These are phyloP conservation scores for Chaenocephalus aceratus DNA, from an alignment of 2,113 vertebrate species.

Conservation along the genomic window DNA sequence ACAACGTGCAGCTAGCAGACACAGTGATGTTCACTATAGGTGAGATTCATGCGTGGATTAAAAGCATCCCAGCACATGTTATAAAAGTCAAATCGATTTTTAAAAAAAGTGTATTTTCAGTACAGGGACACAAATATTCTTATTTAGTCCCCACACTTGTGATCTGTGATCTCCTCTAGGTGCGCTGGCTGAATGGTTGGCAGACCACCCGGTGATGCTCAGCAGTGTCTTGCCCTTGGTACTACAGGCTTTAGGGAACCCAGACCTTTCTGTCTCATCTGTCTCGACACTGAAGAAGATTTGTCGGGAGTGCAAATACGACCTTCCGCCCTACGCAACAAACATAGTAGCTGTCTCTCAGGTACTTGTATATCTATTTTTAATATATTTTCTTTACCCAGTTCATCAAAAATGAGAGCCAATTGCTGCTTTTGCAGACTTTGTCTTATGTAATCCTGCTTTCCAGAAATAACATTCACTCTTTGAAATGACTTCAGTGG, in stretches of 20 bases:
- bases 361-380: conserved; percentile 75
- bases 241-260: conserved; percentile 96
- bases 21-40: conserved; percentile 99
- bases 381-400: neutral
- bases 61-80: neutral
- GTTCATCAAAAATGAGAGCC: neutral
- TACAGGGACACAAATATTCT: neutral
- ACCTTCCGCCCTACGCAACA: conserved; percentile 94
- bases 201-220: conserved; percentile 98
- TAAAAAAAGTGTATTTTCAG: no score
- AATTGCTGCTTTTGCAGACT: neutral
- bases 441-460: neutral
- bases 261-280: conserved; percentile 97
- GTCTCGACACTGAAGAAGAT: conserved; percentile 99
- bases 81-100: neutral
- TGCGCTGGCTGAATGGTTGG: conserved; percentile 97
- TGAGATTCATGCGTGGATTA: conserved; percentile 59
- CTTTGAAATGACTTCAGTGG: conserved; percentile 35
- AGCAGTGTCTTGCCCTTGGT: conserved; percentile 97
- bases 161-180: conserved; percentile 78
- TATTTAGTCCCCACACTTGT: neutral
- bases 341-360: conserved; percentile 99
- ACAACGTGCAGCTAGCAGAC: conserved; percentile 97
- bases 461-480: conserved; percentile 35
- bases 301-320: conserved; percentile 97